phyloP scores from a whole-genome alignment of 2,888 invertebrate genomes.

The Drosophila quinaria region DNA sequence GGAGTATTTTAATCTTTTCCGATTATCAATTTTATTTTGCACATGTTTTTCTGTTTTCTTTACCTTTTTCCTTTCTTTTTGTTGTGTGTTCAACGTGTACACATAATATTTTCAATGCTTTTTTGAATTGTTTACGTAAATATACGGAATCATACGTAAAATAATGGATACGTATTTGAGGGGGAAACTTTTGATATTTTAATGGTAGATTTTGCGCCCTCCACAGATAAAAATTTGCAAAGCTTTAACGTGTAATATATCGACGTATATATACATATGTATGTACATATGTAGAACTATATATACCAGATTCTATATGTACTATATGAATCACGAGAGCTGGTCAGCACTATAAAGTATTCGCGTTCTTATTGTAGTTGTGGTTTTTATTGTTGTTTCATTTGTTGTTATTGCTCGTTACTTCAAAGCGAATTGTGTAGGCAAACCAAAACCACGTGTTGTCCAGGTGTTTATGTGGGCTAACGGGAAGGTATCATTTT shows the following conservation, averaged over 20 bases:
- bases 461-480: constrained; percentile 76
- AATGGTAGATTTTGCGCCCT: constrained; percentile 26
- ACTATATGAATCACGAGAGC: constrained; percentile 37
- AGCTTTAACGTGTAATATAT: constrained; percentile 4
- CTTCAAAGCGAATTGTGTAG: constrained; percentile 68
- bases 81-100: constrained; percentile 25
- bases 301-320: neutral
- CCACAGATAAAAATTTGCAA: neutral
- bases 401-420: constrained; percentile 36
- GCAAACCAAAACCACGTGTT: constrained; percentile 68
- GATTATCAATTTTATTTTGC: constrained; percentile 42
- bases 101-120: constrained; percentile 58
- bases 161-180: constrained; percentile 38
- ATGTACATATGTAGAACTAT: neutral
- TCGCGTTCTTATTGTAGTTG: constrained; percentile 28
- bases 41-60: constrained; percentile 42
- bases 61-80: neutral
- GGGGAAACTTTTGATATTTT: constrained; percentile 34
- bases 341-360: constrained; percentile 44
- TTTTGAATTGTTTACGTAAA: constrained; percentile 72
- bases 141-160: constrained; percentile 48
- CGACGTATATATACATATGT: neutral
- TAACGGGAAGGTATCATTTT: constrained; percentile 27
- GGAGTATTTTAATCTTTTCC: constrained; percentile 32
- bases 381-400: constrained; percentile 3